These are phyloP conservation scores for Heliconius nattereri DNA, from an alignment of 1,140 invertebrate genomes.

Conservation along the genomic window DNA sequence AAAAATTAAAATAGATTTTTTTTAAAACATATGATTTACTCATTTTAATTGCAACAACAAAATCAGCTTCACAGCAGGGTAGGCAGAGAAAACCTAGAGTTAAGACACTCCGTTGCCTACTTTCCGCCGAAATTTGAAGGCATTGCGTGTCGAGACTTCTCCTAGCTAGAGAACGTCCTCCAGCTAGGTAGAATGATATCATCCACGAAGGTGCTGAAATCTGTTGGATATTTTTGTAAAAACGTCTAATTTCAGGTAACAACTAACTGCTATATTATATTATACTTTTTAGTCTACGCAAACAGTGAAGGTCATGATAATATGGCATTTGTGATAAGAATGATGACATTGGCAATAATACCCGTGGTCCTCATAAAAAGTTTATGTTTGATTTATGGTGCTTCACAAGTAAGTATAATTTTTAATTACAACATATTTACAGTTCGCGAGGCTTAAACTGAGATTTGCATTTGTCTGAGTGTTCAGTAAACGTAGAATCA, in stretches of 20 bases:
- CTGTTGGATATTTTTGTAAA: too few relatives aligned
- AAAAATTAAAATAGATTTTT: too few relatives aligned
- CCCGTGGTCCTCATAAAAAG: not conserved
- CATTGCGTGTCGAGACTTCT: too few relatives aligned
- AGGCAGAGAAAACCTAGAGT: too few relatives aligned
- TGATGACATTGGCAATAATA: not conserved
- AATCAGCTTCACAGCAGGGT: too few relatives aligned
- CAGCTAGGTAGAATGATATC: not conserved
- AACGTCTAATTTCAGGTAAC: not conserved
- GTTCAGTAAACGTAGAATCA: too few relatives aligned
- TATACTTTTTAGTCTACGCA: not conserved
- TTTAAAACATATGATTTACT: too few relatives aligned
- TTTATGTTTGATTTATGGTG: not conserved
- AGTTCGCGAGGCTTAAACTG: too few relatives aligned
- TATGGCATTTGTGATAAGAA: not conserved
- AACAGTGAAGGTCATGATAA: not conserved
- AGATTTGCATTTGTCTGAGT: too few relatives aligned
- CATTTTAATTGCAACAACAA: not conserved
- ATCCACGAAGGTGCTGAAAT: not conserved
- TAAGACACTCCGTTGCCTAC: too few relatives aligned
- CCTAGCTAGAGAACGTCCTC: too few relatives aligned
- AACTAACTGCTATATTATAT: not conserved
- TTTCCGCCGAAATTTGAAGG: too few relatives aligned
- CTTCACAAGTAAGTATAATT: not conserved
- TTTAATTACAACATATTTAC: not conserved